A percentile compares a stretch with the other conserved stretches of the same genome.
phyloP scores from a whole-genome alignment of 2,113 vertebrate genomes.

The Lutjanus erythropterus region DNA sequence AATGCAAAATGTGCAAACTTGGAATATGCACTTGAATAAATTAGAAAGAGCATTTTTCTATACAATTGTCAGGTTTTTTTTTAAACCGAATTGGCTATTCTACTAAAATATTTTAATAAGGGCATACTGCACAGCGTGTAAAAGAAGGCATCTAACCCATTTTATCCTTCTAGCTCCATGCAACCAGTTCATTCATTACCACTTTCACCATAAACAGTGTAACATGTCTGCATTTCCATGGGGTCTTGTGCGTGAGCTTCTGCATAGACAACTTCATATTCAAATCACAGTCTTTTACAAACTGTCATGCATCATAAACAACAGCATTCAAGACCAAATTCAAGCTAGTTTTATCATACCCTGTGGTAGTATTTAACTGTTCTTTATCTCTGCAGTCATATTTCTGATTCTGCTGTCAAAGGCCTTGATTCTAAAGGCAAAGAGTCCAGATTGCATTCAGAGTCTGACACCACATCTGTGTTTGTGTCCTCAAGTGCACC shows the following conservation, averaged over 20 bases:
- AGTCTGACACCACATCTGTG: conserved; percentile 86
- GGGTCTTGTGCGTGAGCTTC: conserved; percentile 41
- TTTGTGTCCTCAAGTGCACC: conserved; percentile 86
- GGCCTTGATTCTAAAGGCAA: conserved; percentile 91
- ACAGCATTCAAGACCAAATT: conserved; percentile 81
- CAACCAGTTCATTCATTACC: conserved; percentile 26
- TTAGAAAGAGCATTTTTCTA: background rate
- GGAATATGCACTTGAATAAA: conserved; percentile 25
- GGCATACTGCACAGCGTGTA: conserved; percentile 34
- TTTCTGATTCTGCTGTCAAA: conserved; percentile 93
- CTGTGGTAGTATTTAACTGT: conserved; percentile 51
- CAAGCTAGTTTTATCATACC: conserved; percentile 65
- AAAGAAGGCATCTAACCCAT: conserved; percentile 36
- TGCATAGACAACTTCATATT: conserved; percentile 58
- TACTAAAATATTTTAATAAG: conserved; percentile 21
- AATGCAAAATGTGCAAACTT: conserved; percentile 52
- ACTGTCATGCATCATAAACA: conserved; percentile 83
- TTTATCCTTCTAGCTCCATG: conserved; percentile 40
- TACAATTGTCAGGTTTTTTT: background rate
- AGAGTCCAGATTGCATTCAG: conserved; percentile 88
- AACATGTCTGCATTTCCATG: conserved; percentile 26
- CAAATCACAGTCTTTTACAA: conserved; percentile 53
- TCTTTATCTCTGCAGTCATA: conserved; percentile 85
- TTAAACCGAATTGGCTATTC: conserved; percentile 26
- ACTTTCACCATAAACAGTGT: conserved; percentile 31